Percentiles rank a stretch among this genome's conserved stretches.
These are phyloP conservation scores for Synergus gifuensis DNA, from an alignment of 2,888 invertebrate species.

Conservation along the genomic window DNA sequence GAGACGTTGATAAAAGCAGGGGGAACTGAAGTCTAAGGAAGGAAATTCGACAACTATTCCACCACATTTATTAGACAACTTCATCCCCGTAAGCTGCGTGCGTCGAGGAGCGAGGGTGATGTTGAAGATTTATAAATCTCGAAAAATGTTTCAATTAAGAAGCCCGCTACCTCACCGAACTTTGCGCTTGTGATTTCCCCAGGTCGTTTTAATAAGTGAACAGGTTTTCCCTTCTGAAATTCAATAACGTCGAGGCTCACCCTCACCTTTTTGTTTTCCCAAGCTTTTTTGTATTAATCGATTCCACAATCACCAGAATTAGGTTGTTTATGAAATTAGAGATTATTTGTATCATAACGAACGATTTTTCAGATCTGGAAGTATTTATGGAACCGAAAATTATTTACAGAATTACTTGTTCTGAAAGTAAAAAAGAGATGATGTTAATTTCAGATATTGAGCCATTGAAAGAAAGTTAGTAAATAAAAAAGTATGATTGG, in stretches of 20 bases:
- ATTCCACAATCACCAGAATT: background rate
- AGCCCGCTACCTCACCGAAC: slow-evolving; percentile 19
- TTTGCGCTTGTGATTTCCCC: slow-evolving; percentile 26
- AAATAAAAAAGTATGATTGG: background rate
- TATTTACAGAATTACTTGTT: background rate
- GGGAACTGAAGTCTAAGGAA: background rate
- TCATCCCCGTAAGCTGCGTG: slow-evolving; percentile 44
- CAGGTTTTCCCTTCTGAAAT: slow-evolving; percentile 2
- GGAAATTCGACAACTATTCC: slow-evolving; percentile 24
- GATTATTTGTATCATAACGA: background rate
- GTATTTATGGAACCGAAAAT: background rate
- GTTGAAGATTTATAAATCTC: slow-evolving; percentile 43
- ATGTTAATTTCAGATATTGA: background rate
- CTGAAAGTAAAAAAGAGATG: too few relatives aligned
- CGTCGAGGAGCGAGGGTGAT: slow-evolving; percentile 26
- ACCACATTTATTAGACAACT: slow-evolving; percentile 56
- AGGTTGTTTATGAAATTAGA: background rate
- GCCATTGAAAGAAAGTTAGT: background rate
- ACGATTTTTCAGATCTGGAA: background rate
- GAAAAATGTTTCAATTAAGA: slow-evolving; percentile 48
- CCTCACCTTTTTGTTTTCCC: background rate
- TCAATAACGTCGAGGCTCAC: background rate
- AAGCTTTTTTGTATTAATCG: background rate
- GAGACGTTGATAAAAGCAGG: background rate
- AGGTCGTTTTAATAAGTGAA: slow-evolving; percentile 52